A percentile compares a stretch with the other conserved stretches of the same genome.
Conservation (phyloP, 2,113 vertebrate species). For the Parus major region DNA sequence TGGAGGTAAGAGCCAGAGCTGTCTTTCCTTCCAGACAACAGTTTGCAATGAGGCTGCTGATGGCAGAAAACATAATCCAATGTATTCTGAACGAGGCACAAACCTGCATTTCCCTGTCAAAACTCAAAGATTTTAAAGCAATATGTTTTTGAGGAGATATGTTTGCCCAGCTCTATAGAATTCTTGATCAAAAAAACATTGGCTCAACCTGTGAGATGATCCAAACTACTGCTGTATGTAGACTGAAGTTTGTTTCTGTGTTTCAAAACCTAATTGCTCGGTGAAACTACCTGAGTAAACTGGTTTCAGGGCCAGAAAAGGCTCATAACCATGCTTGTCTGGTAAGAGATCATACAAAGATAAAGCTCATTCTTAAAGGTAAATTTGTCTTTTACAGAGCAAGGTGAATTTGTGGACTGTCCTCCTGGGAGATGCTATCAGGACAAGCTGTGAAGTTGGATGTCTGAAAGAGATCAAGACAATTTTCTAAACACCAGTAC, state of each 20-base stretch:
- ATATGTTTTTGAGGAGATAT: not conserved
- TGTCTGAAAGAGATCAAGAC: not conserved
- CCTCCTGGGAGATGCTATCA: not conserved
- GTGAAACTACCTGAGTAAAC: constrained; percentile 8
- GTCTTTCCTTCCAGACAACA: not conserved
- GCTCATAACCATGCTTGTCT: not conserved
- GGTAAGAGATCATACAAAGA: not conserved
- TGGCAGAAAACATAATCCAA: not conserved
- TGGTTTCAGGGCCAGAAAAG: not conserved
- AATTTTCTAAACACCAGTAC: not conserved
- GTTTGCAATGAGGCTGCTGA: not conserved
- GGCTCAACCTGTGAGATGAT: not conserved
- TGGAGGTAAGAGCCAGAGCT: not conserved
- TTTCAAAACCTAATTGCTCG: not conserved
- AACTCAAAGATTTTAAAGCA: not conserved
- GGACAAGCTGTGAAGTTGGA: not conserved
- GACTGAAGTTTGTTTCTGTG: not conserved
- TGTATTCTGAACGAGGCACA: not conserved
- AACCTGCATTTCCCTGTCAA: not conserved
- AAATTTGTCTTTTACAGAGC: not conserved
- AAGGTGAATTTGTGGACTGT: not conserved
- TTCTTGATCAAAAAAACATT: not conserved
- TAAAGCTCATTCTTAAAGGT: not conserved
- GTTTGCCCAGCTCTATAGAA: not conserved
- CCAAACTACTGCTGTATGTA: not conserved